These are phyloP conservation scores for Anhinga rufa DNA, from an alignment of 2,113 vertebrate genomes.

Conservation along the genomic window DNA sequence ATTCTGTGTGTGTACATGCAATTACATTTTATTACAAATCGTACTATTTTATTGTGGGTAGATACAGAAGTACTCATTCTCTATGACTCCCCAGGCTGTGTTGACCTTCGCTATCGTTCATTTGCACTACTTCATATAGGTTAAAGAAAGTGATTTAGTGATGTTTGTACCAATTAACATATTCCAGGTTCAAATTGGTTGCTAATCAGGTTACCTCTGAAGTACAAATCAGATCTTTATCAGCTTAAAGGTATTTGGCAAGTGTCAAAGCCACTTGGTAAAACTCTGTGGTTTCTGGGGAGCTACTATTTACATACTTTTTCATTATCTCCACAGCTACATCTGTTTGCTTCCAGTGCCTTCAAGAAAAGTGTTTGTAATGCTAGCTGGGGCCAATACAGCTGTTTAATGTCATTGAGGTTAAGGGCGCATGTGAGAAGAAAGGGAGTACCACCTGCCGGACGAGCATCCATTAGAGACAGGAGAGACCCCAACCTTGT, in stretches of 20 bases:
- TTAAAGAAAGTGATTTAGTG: slow-evolving; percentile 56
- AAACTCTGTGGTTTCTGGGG: slow-evolving; percentile 7
- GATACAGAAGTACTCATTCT: neutral
- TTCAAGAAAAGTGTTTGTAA: slow-evolving; percentile 45
- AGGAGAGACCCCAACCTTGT: neutral
- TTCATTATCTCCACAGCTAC: slow-evolving; percentile 22
- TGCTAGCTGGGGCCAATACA: slow-evolving; percentile 28
- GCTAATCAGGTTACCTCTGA: slow-evolving; percentile 76
- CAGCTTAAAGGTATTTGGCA: slow-evolving; percentile 55
- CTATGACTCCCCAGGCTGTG: neutral
- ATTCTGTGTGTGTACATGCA: neutral
- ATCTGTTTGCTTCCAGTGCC: slow-evolving; percentile 53
- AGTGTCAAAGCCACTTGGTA: slow-evolving; percentile 58
- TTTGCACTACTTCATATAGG: slow-evolving; percentile 50
- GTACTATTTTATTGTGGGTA: neutral
- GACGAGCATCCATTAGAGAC: neutral
- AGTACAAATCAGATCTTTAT: slow-evolving; percentile 71
- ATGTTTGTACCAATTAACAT: slow-evolving; percentile 73
- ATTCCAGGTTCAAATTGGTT: slow-evolving; percentile 55
- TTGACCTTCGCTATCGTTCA: slow-evolving; percentile 25
- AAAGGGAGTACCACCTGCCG: neutral
- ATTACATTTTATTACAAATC: neutral
- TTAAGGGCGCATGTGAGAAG: neutral
- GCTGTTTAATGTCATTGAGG: slow-evolving; percentile 13
- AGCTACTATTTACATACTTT: slow-evolving; percentile 48